These are phyloP conservation scores for Macrosteles quadrilineatus DNA, from an alignment of 1,140 invertebrate genomes.

Conservation along the genomic window DNA sequence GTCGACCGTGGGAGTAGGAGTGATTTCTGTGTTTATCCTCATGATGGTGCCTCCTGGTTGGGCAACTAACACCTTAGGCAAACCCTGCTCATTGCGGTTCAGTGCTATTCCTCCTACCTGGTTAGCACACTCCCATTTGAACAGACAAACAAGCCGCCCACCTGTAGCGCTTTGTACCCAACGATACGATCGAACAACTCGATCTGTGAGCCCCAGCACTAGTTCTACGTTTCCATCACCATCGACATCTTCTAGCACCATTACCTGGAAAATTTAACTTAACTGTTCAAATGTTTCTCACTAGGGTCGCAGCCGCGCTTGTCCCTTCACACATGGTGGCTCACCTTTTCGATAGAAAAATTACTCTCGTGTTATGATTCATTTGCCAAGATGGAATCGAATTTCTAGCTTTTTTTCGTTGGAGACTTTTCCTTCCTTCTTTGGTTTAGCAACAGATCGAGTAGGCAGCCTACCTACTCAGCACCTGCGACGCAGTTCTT, in stretches of 20 bases:
- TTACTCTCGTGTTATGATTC: no score
- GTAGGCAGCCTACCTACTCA: no score
- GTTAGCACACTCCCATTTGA: constrained; percentile 79
- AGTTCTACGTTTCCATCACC: constrained; percentile 71
- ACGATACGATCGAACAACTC: constrained; percentile 74
- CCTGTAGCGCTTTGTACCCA: constrained; percentile 59
- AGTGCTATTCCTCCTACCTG: constrained; percentile 74
- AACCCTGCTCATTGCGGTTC: constrained; percentile 60
- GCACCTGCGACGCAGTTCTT: no score
- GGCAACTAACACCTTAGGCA: constrained; percentile 66
- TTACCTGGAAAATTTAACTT: no score
- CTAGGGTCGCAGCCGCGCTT: no score
- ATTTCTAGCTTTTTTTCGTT: no score
- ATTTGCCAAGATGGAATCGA: no score
- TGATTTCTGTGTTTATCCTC: constrained; percentile 58
- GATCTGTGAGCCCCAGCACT: constrained; percentile 73
- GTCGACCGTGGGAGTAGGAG: neutral
- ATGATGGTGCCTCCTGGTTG: constrained; percentile 78
- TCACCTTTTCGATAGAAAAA: no score
- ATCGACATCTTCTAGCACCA: constrained; percentile 65
- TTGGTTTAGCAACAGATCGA: no score
- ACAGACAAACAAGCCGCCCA: constrained; percentile 64
- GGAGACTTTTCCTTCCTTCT: no score
- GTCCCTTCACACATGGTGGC: no score
- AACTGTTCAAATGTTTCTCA: no score